These are phyloP conservation scores for Neoscelio sp. DNA, from an alignment of 2,888 invertebrate species.

Conservation along the genomic window DNA sequence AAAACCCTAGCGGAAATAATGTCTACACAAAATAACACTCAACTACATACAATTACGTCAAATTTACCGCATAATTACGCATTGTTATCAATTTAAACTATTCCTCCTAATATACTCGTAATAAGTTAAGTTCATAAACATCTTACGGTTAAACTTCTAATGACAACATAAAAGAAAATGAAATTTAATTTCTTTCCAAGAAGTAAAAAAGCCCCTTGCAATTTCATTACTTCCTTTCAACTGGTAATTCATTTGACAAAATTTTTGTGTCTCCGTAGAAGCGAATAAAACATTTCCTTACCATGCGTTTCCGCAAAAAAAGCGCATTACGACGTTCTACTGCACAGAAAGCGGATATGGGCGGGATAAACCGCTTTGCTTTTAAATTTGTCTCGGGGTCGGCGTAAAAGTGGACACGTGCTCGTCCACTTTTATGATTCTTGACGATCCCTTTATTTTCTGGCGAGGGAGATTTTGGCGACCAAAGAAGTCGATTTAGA, in stretches of 20 bases:
- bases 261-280: slow-evolving; percentile 27
- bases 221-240: background rate
- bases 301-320: slow-evolving; percentile 43
- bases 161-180: too few relatives aligned
- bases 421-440: slow-evolving; percentile 68
- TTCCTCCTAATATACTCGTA: too few relatives aligned
- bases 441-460: slow-evolving; percentile 41
- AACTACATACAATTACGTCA: slow-evolving; percentile 39
- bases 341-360: slow-evolving; percentile 67
- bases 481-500: slow-evolving; percentile 80
- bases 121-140: too few relatives aligned
- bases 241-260: slow-evolving; percentile 35
- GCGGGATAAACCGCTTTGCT: slow-evolving; percentile 75
- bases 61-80: slow-evolving; percentile 60
- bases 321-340: background rate
- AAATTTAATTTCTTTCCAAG: too few relatives aligned
- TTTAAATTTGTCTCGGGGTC: slow-evolving; percentile 75
- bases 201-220: background rate
- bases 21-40: slow-evolving; percentile 50
- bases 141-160: too few relatives aligned
- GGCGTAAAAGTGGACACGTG: slow-evolving; percentile 74
- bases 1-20: slow-evolving; percentile 59
- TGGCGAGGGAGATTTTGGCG: slow-evolving; percentile 49
- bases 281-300: slow-evolving; percentile 53
- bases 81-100: slow-evolving; percentile 26